Evolutionary conservation across 1,140 invertebrate species (phyloP).

Genomic region (Atopsyche davidsoni): DNA sequence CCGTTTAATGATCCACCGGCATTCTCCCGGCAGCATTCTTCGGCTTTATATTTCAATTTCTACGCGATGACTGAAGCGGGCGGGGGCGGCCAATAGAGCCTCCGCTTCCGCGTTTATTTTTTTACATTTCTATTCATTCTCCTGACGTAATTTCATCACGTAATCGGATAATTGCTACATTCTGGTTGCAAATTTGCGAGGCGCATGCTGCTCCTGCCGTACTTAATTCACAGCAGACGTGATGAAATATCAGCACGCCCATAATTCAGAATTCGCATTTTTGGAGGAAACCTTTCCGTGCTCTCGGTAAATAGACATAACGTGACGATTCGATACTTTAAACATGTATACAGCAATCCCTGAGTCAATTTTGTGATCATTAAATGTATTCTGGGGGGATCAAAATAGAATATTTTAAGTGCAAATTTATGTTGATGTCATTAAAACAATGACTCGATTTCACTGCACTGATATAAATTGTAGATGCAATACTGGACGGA

Average conservation of each 20-base stretch:
- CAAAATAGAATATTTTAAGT: too few relatives aligned
- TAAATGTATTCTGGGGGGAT: too few relatives aligned
- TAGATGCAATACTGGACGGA: too few relatives aligned
- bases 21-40: too few relatives aligned
- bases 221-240: neutral
- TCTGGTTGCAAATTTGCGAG: constrained; percentile 7
- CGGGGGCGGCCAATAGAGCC: neutral
- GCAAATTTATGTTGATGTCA: too few relatives aligned
- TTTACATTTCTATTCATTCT: constrained; percentile 17
- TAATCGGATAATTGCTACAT: constrained; percentile 13
- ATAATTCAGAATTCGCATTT: neutral
- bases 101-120: constrained; percentile 2
- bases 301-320: too few relatives aligned
- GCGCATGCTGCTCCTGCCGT: neutral
- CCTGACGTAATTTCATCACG: constrained; percentile 14
- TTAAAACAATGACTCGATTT: too few relatives aligned
- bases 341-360: too few relatives aligned
- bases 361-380: too few relatives aligned
- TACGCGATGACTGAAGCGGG: neutral
- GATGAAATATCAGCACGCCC: neutral
- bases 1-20: neutral
- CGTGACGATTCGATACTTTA: too few relatives aligned
- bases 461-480: too few relatives aligned
- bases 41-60: neutral
- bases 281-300: too few relatives aligned